Conservation (phyloP, 2,113 vertebrate species). For the Pogona vitticeps region DNA sequence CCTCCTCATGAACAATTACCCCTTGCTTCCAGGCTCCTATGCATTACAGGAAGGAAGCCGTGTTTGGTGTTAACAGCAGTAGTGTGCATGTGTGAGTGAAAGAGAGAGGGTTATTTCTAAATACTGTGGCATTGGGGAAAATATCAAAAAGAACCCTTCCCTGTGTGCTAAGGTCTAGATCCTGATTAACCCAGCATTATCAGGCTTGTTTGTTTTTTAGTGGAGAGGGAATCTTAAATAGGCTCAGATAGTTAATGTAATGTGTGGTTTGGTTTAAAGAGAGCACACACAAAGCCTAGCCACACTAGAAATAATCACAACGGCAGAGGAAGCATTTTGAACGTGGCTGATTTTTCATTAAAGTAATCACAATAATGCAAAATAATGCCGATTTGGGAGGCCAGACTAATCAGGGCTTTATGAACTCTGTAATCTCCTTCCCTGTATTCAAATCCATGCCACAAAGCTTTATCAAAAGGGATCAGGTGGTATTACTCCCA, state of each 20-base stretch:
- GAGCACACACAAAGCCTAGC: neutral
- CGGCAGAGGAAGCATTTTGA: neutral
- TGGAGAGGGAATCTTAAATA: neutral
- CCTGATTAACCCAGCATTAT: neutral
- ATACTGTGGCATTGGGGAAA: neutral
- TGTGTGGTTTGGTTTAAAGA: neutral
- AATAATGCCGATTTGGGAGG: conserved; percentile 2
- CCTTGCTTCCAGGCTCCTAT: neutral
- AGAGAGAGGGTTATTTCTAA: neutral
- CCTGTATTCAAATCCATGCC: neutral
- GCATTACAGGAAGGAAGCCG: neutral
- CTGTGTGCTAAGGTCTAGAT: neutral
- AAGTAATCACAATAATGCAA: neutral
- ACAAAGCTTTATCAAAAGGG: neutral
- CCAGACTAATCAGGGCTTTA: conserved; percentile 7
- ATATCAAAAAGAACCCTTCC: neutral
- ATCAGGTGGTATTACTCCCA: neutral
- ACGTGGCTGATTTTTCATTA: neutral
- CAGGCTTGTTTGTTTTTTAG: neutral
- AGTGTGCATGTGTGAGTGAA: neutral
- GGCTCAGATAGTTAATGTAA: neutral
- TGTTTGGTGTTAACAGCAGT: neutral
- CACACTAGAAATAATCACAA: neutral
- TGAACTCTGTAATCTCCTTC: conserved; percentile 21
- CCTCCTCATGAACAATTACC: neutral